A percentile compares a stretch with the other conserved stretches of the same genome.
These are phyloP conservation scores for Eledona agricola DNA, from an alignment of 2,888 invertebrate species.

Conservation along the genomic window DNA sequence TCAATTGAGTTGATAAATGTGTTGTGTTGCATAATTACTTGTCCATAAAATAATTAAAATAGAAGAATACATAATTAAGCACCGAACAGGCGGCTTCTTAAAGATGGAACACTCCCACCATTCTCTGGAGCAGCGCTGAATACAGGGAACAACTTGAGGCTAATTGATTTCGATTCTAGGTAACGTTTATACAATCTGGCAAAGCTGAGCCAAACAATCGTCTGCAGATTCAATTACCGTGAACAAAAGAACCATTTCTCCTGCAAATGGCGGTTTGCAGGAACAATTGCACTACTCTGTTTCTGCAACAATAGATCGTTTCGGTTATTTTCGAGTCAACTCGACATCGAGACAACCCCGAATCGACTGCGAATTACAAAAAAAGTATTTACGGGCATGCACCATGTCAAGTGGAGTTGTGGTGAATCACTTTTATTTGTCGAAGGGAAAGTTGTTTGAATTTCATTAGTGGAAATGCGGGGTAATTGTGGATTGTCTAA, in stretches of 20 bases:
- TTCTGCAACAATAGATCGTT: slow-evolving; percentile 44
- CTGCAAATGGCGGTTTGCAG: slow-evolving; percentile 60
- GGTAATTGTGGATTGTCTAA: slow-evolving; percentile 29
- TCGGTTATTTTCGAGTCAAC: slow-evolving; percentile 46
- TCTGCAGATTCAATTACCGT: slow-evolving; percentile 61
- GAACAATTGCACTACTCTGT: slow-evolving; percentile 56
- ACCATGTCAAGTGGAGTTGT: no score
- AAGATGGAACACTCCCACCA: slow-evolving; percentile 9
- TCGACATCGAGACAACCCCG: slow-evolving; percentile 21
- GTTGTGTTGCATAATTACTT: no score
- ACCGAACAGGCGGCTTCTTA: slow-evolving; percentile 5
- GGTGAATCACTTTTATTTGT: slow-evolving; percentile 7
- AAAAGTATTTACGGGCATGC: no score
- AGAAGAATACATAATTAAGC: slow-evolving; percentile 8
- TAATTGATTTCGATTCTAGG: slow-evolving; percentile 59
- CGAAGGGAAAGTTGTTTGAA: slow-evolving; percentile 25
- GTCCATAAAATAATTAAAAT: neutral
- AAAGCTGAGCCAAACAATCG: slow-evolving; percentile 57
- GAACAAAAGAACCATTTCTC: slow-evolving; percentile 61
- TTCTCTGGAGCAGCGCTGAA: slow-evolving; percentile 14
- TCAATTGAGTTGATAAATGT: no score
- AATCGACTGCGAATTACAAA: no score
- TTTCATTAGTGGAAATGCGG: slow-evolving; percentile 23
- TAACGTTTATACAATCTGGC: slow-evolving; percentile 59
- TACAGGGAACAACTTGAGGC: slow-evolving; percentile 48